Evolutionary conservation across 2,888 invertebrate genomes (phyloP).

Genomic region (Drosophila basisetae): DNA sequence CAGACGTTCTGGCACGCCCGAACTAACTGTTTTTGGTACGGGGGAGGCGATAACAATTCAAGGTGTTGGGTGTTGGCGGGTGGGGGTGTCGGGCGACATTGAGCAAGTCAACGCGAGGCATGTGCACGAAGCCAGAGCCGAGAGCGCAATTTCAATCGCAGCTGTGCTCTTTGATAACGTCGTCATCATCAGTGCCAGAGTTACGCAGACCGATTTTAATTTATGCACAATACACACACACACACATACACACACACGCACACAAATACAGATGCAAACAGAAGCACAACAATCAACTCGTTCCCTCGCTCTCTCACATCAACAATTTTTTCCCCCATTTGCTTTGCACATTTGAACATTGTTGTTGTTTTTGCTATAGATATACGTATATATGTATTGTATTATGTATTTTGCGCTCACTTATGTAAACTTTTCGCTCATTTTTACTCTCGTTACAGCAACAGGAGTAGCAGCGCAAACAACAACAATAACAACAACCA

Average conservation of each 20-base stretch:
- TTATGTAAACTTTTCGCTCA: slow-evolving; percentile 70
- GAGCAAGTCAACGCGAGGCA: slow-evolving; percentile 57
- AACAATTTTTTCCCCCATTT: slow-evolving; percentile 44
- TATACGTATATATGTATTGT: not conserved
- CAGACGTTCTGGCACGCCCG: slow-evolving; percentile 71
- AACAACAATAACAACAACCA: slow-evolving; percentile 31
- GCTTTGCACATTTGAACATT: slow-evolving; percentile 53
- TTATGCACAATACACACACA: slow-evolving; percentile 63
- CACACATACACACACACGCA: slow-evolving; percentile 23
- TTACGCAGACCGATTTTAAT: slow-evolving; percentile 74
- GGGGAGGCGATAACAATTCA: slow-evolving; percentile 42
- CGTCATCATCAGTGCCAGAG: slow-evolving; percentile 60
- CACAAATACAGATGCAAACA: slow-evolving; percentile 14
- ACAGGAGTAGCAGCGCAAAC: slow-evolving; percentile 39
- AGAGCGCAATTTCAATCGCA: slow-evolving; percentile 51
- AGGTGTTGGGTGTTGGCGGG: not conserved
- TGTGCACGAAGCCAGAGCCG: slow-evolving; percentile 37
- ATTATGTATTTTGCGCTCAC: slow-evolving; percentile 46
- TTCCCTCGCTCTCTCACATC: slow-evolving; percentile 41
- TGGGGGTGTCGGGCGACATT: slow-evolving; percentile 66
- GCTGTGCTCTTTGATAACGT: slow-evolving; percentile 57
- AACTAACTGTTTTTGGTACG: slow-evolving; percentile 32
- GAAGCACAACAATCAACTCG: slow-evolving; percentile 59
- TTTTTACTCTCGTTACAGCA: slow-evolving; percentile 65
- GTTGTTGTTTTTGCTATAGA: slow-evolving; percentile 53